A percentile compares a stretch with the other conserved stretches of the same genome.
Evolutionary conservation across 2,797 vertebrate species (phyloP).

Genomic region (Masticophis lateralis): DNA sequence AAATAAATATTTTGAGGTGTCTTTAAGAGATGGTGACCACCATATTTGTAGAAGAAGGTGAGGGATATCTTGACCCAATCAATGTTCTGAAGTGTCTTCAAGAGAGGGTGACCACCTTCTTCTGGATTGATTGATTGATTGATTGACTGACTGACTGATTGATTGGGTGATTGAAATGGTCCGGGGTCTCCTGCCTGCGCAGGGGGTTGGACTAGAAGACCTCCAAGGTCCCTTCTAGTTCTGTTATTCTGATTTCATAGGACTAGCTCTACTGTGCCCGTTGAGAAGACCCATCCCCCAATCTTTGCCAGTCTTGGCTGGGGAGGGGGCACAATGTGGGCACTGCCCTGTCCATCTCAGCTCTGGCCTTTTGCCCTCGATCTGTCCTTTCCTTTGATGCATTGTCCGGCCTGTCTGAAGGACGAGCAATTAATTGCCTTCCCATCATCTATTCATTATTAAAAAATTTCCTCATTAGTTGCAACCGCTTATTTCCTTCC

Average conservation of each 20-base stretch:
- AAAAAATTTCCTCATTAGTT: neutral
- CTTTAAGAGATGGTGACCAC: too few species aligned
- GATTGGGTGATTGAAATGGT: too few species aligned
- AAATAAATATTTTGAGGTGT: too few species aligned
- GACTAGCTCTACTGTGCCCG: neutral
- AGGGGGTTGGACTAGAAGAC: neutral
- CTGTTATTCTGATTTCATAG: neutral
- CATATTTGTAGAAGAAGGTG: too few species aligned
- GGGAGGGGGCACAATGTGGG: neutral
- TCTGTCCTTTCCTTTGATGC: neutral
- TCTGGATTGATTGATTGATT: too few species aligned
- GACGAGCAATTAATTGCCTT: neutral
- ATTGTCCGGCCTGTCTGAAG: neutral
- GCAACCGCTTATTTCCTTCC: neutral
- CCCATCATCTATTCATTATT: neutral
- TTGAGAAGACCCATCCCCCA: neutral
- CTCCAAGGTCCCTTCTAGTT: neutral
- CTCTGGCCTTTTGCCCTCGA: accelerated
- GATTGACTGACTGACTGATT: too few species aligned
- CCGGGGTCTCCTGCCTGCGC: neutral
- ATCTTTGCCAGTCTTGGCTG: neutral
- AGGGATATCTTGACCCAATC: too few species aligned
- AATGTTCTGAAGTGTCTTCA: too few species aligned
- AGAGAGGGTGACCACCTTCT: too few species aligned
- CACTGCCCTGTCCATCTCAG: neutral